Evolutionary conservation across 2,797 vertebrate genomes (phyloP).

Genomic region (Syncerus caffer): DNA sequence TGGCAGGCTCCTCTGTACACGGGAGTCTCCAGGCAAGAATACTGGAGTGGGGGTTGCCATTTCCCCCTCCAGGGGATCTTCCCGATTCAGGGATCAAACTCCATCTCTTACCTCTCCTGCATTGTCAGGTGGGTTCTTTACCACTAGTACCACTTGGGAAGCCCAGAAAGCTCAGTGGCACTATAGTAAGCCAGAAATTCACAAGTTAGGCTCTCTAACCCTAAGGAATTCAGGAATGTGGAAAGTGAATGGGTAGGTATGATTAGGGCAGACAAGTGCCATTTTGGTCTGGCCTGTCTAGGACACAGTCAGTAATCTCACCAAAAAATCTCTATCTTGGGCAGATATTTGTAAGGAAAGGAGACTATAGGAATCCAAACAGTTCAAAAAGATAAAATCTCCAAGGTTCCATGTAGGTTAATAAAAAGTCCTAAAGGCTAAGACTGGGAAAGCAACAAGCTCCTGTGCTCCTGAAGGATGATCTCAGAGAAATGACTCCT

Average conservation of each 20-base stretch:
- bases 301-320: background rate
- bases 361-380: no score
- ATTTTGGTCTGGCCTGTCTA: background rate
- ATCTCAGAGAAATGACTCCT: no score
- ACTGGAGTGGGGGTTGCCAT: background rate
- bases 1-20: background rate
- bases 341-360: no score
- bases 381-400: no score
- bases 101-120: background rate
- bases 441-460: no score
- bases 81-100: background rate
- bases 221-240: background rate
- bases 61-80: background rate
- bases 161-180: background rate
- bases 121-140: background rate
- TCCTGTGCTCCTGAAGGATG: no score
- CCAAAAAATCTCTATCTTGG: background rate
- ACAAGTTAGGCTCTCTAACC: background rate
- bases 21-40: background rate
- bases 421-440: no score
- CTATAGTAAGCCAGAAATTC: background rate
- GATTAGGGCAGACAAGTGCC: background rate
- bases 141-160: background rate
- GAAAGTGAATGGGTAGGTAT: background rate
- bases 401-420: no score